Conservation (phyloP, 2,888 invertebrate genomes). For the Sceliomorpha sp. region DNA sequence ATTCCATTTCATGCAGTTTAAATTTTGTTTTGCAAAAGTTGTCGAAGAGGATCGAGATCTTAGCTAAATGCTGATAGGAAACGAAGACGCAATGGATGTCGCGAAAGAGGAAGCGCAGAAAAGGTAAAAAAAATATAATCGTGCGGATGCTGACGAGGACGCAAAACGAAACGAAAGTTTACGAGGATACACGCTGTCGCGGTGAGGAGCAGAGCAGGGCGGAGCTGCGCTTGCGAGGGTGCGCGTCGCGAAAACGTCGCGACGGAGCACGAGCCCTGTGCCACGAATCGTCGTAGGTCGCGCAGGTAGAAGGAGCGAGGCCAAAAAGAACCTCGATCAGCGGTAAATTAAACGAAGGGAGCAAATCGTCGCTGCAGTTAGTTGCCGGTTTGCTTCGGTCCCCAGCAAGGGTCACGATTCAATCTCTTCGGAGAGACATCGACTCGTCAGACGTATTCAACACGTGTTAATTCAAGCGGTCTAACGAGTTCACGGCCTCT, state of each 20-base stretch:
- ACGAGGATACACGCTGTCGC: slow-evolving; percentile 24
- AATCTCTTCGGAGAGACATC: background rate
- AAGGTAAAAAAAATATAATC: no score
- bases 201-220: slow-evolving; percentile 64
- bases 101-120: slow-evolving; percentile 27
- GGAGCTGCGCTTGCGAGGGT: slow-evolving; percentile 77
- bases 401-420: slow-evolving; percentile 25
- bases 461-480: slow-evolving; percentile 22
- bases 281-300: slow-evolving; percentile 66
- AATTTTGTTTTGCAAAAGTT: slow-evolving; percentile 5
- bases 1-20: no score
- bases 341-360: slow-evolving; percentile 21
- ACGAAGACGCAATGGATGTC: slow-evolving; percentile 29
- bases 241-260: slow-evolving; percentile 68
- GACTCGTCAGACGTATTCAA: slow-evolving; percentile 14
- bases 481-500: no score
- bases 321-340: slow-evolving; percentile 57
- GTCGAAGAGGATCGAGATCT: background rate
- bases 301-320: slow-evolving; percentile 68
- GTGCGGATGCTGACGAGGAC: slow-evolving; percentile 44
- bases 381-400: slow-evolving; percentile 31
- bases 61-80: no score
- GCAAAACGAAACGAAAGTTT: slow-evolving; percentile 14
- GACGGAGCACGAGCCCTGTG: slow-evolving; percentile 58
- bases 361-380: slow-evolving; percentile 39